A percentile compares a stretch with the other conserved stretches of the same genome.
phyloP scores from a whole-genome alignment of 2,888 invertebrate species.

The Pammene fasciana region DNA sequence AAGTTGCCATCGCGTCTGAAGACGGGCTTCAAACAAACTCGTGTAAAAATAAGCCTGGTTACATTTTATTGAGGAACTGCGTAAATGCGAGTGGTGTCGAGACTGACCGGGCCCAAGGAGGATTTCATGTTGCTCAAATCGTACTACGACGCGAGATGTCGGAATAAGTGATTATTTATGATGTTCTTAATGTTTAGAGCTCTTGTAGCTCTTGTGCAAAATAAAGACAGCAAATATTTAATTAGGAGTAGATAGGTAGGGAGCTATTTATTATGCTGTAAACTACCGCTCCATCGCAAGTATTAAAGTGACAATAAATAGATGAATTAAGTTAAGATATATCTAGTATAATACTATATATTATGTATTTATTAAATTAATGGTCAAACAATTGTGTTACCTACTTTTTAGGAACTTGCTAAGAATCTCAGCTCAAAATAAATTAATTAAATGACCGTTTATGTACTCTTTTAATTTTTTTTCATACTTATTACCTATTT shows the following conservation, averaged over 20 bases:
- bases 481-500: background rate
- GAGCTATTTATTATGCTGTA: background rate
- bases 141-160: slow-evolving; percentile 1
- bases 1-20: slow-evolving; percentile 72
- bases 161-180: background rate
- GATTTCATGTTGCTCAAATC: slow-evolving; percentile 12
- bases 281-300: background rate
- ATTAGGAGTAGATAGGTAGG: background rate
- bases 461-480: background rate
- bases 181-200: slow-evolving; percentile 5
- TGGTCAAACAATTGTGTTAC: background rate
- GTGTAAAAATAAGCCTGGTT: slow-evolving; percentile 71
- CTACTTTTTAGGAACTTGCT: background rate
- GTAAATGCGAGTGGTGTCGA: slow-evolving; percentile 58
- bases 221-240: slow-evolving; percentile 1
- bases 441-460: background rate
- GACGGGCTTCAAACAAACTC: slow-evolving; percentile 65
- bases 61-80: slow-evolving; percentile 59
- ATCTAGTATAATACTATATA: background rate
- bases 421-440: background rate
- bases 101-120: slow-evolving; percentile 40
- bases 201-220: background rate
- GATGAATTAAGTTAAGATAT: background rate
- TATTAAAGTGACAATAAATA: slow-evolving; percentile 5
- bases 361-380: background rate